Percentiles rank a stretch among this genome's conserved stretches.
Evolutionary conservation across 2,888 invertebrate genomes (phyloP).

Genomic region (Euclidia mi): DNA sequence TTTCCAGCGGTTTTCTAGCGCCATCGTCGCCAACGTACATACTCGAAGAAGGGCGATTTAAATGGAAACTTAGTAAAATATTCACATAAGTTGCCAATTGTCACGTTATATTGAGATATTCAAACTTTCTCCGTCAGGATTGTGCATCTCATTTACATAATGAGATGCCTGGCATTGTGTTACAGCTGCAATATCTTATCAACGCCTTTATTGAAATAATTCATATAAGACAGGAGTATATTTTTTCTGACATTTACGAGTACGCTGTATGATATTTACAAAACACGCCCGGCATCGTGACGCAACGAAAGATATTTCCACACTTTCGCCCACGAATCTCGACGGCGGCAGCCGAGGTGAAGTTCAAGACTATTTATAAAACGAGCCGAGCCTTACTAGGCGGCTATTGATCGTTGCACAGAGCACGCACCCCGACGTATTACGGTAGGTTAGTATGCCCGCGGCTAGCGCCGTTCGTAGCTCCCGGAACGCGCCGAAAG

Average conservation of each 20-base stretch:
- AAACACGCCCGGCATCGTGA: slow-evolving; percentile 58
- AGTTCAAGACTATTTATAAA: slow-evolving; percentile 90
- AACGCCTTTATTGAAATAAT: slow-evolving; percentile 65
- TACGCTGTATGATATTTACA: slow-evolving; percentile 40
- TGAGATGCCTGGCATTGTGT: slow-evolving; percentile 75
- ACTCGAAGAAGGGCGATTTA: slow-evolving; percentile 75
- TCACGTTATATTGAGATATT: slow-evolving; percentile 86
- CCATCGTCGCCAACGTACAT: slow-evolving; percentile 65
- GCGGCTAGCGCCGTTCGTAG: slow-evolving; percentile 73
- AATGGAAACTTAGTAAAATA: slow-evolving; percentile 86
- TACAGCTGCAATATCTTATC: slow-evolving; percentile 72
- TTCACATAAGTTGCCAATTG: slow-evolving; percentile 85
- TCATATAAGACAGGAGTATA: slow-evolving; percentile 64
- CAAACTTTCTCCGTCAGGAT: slow-evolving; percentile 80
- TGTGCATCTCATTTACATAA: slow-evolving; percentile 85
- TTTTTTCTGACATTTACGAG: slow-evolving; percentile 44
- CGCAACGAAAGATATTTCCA: slow-evolving; percentile 70
- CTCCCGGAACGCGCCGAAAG: slow-evolving; percentile 86
- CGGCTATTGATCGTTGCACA: slow-evolving; percentile 85
- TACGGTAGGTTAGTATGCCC: slow-evolving; percentile 90
- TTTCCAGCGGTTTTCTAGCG: slow-evolving; percentile 69
- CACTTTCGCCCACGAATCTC: slow-evolving; percentile 81
- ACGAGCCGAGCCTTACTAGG: slow-evolving; percentile 82
- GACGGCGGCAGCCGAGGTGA: slow-evolving; percentile 78
- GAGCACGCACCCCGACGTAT: slow-evolving; percentile 84